Base-by-base conservation (phyloP, 2,797 vertebrate species). In the Chanos chanos region DNA sequence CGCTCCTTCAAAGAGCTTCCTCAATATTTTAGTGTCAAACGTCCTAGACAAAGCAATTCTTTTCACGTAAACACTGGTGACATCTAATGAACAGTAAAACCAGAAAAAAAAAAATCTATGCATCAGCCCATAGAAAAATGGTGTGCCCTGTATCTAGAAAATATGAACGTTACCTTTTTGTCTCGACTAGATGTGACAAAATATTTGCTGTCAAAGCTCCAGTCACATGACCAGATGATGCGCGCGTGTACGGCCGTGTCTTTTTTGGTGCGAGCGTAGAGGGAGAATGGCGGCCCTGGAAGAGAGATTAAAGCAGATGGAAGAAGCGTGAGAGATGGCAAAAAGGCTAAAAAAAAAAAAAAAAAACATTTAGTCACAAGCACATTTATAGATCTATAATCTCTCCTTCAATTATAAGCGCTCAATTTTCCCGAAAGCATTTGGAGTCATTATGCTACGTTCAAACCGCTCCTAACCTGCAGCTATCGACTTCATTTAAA, bases 191-290 rank as follows among this genome's bases (percentile, higher is more conserved):
- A 92, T 41, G 95, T 99, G 64, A 92, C 83, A 80, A 99, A 99
- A 86, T 93, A 97, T 56, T 86, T 91, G 87, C 90, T 89, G 50
- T 99, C 93, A 7, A 89, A 86, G 77, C 90, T 97, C 96, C 97
- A 99, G 73, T 94, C 95, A 81, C 97, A 99, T 56, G 94, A 92
- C 96, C 97, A 99, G 87, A 99, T 98, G 78, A 99, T 98, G 57
- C 95, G 88, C 31, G 87, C 90, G 77, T 98, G 96, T 24, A 94
- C 70, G 41, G 93, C 85, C 6, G 90, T 93, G 76, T 87, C 86
- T 86, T 94, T 96, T 61, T 84, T 84, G 3, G 94, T 95, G 79
- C 87, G 86, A 0, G 92, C 86, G 43, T 82, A 85, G 55, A 95
- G 87, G n/a, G 73, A 89, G 73, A 97, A 99, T 50, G 67, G 61